Conservation (phyloP, 2,888 invertebrate species). For the Urechis unicinctus region DNA sequence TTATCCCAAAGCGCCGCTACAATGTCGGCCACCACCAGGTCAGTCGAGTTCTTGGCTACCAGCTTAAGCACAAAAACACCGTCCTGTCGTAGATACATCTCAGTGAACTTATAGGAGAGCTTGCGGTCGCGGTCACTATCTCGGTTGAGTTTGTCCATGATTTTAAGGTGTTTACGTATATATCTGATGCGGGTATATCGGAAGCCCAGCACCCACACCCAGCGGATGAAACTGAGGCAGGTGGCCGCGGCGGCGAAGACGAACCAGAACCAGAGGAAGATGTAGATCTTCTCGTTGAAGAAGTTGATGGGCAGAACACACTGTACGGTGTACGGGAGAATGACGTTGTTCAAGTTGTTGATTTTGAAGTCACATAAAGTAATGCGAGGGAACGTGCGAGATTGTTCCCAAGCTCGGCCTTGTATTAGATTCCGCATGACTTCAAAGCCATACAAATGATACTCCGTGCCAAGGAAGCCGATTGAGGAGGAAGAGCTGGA, state of each 20-base stretch:
- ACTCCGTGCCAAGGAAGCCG: constrained; percentile 52
- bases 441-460: constrained; percentile 52
- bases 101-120: constrained; percentile 25
- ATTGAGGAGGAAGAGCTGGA: constrained; percentile 54
- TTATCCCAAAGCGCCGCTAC: constrained; percentile 28
- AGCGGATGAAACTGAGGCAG: constrained; percentile 49
- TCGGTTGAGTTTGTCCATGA: constrained; percentile 39
- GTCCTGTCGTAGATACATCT: constrained; percentile 25
- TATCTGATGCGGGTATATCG: constrained; percentile 47
- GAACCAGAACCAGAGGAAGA: constrained; percentile 56
- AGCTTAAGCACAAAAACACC: constrained; percentile 26
- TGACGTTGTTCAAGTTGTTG: constrained; percentile 48
- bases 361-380: constrained; percentile 50
- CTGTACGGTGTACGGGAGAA: constrained; percentile 52
- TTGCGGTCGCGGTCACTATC: constrained; percentile 24
- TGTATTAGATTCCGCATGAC: constrained; percentile 51
- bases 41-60: constrained; percentile 27
- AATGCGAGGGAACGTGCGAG: constrained; percentile 46
- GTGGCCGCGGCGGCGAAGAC: constrained; percentile 52
- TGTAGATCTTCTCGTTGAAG: constrained; percentile 47
- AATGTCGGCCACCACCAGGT: constrained; percentile 26
- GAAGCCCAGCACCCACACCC: constrained; percentile 50
- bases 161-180: constrained; percentile 51
- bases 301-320: constrained; percentile 45
- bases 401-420: constrained; percentile 43